A percentile compares a stretch with the other conserved stretches of the same genome.
These are phyloP conservation scores for Diplolepis rosae DNA, from an alignment of 2,888 invertebrate species.

Conservation along the genomic window DNA sequence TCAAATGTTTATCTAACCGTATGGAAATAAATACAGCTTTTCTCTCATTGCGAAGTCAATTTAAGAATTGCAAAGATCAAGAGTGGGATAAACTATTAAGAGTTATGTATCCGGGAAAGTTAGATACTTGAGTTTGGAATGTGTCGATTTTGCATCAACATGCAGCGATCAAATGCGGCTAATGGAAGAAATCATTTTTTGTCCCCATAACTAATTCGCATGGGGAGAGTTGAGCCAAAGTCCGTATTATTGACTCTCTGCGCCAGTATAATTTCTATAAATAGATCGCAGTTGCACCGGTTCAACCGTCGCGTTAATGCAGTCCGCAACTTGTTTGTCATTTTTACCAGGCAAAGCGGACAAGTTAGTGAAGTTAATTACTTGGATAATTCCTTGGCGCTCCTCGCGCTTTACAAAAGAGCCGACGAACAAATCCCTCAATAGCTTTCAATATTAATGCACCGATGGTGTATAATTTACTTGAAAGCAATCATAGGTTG, in stretches of 20 bases:
- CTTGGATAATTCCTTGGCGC: constrained; percentile 29
- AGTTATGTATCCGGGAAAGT: constrained; percentile 11
- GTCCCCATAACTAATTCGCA: constrained; percentile 15
- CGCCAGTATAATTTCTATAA: constrained; percentile 22
- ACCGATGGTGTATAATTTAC: constrained; percentile 5
- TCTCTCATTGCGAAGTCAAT: not conserved
- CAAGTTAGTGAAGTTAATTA: constrained; percentile 30
- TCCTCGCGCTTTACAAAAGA: constrained; percentile 29
- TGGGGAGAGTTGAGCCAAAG: constrained; percentile 8
- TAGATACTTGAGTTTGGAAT: constrained; percentile 13
- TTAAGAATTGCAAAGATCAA: not conserved
- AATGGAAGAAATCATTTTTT: constrained; percentile 13
- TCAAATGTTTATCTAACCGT: not conserved
- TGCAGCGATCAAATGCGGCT: constrained; percentile 2
- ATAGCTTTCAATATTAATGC: constrained; percentile 25
- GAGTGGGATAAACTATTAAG: constrained; percentile 9
- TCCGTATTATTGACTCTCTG: constrained; percentile 17
- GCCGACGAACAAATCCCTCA: constrained; percentile 10
- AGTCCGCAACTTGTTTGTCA: constrained; percentile 19
- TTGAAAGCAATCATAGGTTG: not conserved
- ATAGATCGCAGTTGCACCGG: constrained; percentile 23
- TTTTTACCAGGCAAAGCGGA: constrained; percentile 24
- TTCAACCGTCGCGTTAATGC: constrained; percentile 17
- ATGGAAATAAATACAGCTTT: not conserved
- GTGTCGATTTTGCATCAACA: constrained; percentile 19